A percentile compares a stretch with the other conserved stretches of the same genome.
Evolutionary conservation across 2,888 invertebrate species (phyloP).

Genomic region (Caenorhabditis angaria): DNA sequence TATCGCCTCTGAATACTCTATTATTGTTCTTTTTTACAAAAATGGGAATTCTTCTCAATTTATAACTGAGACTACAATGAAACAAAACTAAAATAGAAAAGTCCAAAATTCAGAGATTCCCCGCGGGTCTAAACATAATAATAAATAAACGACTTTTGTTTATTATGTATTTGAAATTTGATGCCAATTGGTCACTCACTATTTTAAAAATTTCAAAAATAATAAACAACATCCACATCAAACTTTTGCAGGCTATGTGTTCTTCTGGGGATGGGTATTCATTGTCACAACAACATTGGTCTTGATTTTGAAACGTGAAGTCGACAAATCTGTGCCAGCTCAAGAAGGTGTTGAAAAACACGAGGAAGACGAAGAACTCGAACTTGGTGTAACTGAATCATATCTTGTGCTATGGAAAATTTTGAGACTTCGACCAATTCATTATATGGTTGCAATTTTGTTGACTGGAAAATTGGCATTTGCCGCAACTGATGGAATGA

Average conservation of each 20-base stretch:
- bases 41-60: no score
- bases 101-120: no score
- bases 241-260: conserved; percentile 83
- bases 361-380: conserved; percentile 74
- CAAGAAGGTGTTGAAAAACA: background rate
- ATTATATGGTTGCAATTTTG: conserved; percentile 82
- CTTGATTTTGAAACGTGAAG: conserved; percentile 86
- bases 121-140: no score
- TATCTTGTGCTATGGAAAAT: conserved; percentile 86
- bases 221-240: no score
- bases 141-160: no score
- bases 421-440: conserved; percentile 84
- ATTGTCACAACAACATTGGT: conserved; percentile 88
- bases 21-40: no score
- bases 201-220: no score
- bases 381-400: conserved; percentile 78
- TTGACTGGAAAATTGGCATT: conserved; percentile 94
- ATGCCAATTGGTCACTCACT: background rate
- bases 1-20: no score
- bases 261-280: conserved; percentile 94
- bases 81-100: no score
- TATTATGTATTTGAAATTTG: background rate
- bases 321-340: conserved; percentile 73
- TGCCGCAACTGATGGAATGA: conserved; percentile 92
- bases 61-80: no score